Conservation (phyloP, 2,113 vertebrate species). For the Hemibates koningsi region DNA sequence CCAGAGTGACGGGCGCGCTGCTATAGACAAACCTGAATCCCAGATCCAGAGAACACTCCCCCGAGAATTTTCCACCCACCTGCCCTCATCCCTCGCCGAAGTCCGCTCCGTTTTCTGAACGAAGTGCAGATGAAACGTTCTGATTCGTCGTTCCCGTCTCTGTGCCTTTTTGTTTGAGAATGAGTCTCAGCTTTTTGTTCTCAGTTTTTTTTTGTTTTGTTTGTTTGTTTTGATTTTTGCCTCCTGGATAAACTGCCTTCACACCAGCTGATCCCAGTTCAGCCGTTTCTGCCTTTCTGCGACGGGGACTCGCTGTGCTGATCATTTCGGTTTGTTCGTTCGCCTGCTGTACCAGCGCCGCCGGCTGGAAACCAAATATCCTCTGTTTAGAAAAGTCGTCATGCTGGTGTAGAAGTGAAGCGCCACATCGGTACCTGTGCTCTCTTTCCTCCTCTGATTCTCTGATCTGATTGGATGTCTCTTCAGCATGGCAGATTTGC, state of each 20-base stretch:
- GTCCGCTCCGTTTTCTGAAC: neutral
- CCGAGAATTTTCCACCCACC: neutral
- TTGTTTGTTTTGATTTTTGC: neutral
- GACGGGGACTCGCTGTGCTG: neutral
- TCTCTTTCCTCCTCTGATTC: neutral
- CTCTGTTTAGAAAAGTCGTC: neutral
- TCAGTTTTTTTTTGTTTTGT: neutral
- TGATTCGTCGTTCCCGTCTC: neutral
- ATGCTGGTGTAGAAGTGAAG: neutral
- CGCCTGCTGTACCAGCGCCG: neutral
- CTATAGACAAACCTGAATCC: slow-evolving; percentile 35
- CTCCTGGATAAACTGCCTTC: slow-evolving; percentile 25
- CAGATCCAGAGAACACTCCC: neutral
- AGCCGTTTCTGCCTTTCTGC: slow-evolving; percentile 5
- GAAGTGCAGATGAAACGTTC: neutral
- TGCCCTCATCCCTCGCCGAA: neutral
- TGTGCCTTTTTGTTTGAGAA: slow-evolving; percentile 59
- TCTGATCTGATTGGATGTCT: neutral
- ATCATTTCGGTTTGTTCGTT: neutral
- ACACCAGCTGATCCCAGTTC: slow-evolving; percentile 37
- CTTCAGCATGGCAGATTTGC: neutral
- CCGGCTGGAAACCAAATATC: neutral
- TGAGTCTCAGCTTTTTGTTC: neutral
- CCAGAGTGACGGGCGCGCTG: slow-evolving; percentile 44
- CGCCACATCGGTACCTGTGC: neutral